Percentiles rank a stretch among this genome's conserved stretches.
phyloP scores from a whole-genome alignment of 2,797 vertebrate genomes.

The Aratinga solstitialis region DNA sequence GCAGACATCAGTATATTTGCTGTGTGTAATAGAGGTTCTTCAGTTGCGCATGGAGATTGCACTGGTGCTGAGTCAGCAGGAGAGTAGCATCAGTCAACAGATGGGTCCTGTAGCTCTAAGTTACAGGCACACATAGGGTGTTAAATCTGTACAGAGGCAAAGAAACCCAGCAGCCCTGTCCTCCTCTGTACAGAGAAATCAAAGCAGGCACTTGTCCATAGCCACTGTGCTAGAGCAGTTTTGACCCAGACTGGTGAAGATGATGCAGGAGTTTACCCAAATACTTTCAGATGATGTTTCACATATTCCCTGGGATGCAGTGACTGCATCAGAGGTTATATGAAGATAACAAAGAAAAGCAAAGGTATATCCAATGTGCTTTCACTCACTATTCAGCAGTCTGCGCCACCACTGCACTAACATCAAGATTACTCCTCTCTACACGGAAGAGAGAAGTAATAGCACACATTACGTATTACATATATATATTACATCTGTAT shows the following conservation, averaged over 20 bases:
- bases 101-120: not conserved
- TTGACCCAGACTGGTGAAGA: not conserved
- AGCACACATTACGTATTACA: not conserved
- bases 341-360: not conserved
- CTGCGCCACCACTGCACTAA: not conserved
- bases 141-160: not conserved
- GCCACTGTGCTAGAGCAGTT: not conserved
- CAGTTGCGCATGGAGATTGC: not conserved
- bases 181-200: not conserved
- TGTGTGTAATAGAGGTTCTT: not conserved
- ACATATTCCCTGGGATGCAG: not conserved
- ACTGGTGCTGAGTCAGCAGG: not conserved
- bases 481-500: not conserved
- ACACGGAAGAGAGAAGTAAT: not conserved
- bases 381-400: not conserved
- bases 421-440: not conserved
- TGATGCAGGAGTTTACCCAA: not conserved
- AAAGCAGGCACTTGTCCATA: not conserved
- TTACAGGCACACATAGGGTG: not conserved
- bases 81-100: not conserved
- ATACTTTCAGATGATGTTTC: not conserved
- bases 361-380: not conserved
- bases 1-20: not conserved
- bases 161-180: not conserved
- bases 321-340: not conserved